Base-by-base conservation (phyloP, 2,888 invertebrate genomes). In the Prostheceraeus crozeri region DNA sequence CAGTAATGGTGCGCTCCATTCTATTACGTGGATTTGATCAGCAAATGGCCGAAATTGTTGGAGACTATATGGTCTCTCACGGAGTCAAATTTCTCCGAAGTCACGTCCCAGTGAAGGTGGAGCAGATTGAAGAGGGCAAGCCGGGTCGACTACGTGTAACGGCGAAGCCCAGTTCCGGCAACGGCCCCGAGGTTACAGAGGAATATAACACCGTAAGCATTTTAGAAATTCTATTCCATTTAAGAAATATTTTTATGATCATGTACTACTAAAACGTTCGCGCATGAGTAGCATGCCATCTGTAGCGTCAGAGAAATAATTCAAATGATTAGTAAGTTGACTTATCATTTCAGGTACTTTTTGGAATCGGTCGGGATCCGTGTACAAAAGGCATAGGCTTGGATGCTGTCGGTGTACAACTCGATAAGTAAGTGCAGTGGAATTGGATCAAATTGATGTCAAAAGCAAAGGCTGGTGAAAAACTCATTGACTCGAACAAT, bases 371-470 rank as follows among this genome's bases (percentile, higher is more conserved):
- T 1, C 71, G 83, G 57, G 78, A 80, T 64, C 79, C 83, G 0
- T 78, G 78, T 65, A 82, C 81, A 0, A 65, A 69, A 19, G 73
- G 73, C 30, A 67, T 82, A 10, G 76, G 76, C 25, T 76, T 89
- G 60, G 82, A 83, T 10, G 83, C 83, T 46, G 84, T 85, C 4
- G 89, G 88, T 1, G 82, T 93, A 19, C 70, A 82, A 73, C 72
- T 82, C 8, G 71, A 72, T 67, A 74, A 71, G 72, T 72, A 65
- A 66, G 70, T 64, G 21, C 11, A 21, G 6, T 65, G 8, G 8
- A 4, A 65, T 14, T n/a, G n/a, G n/a, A n/a, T n/a, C n/a, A n/a
- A n/a, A n/a, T n/a, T n/a, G n/a, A n/a, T n/a, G n/a, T n/a, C n/a
- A n/a, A n/a, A n/a, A n/a, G n/a, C n/a, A n/a, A n/a, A n/a, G n/a